Base-by-base conservation (phyloP, 2,113 vertebrate species). In the Callospermophilus lateralis region DNA sequence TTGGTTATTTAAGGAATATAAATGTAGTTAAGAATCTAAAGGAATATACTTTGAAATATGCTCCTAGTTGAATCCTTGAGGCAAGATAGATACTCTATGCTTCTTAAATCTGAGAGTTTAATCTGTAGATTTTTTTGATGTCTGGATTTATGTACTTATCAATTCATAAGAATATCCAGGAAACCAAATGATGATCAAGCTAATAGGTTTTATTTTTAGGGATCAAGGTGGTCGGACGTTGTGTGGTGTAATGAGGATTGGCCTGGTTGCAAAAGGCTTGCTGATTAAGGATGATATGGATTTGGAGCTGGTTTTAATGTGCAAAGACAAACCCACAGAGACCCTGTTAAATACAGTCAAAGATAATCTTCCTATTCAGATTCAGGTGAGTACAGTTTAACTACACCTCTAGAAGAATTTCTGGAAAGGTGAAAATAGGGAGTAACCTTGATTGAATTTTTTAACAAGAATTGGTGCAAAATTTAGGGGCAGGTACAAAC, bases 221-320 rank as follows among this genome's bases (percentile, higher is more conserved):
- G 99, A 99, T 98, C 98, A 99, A 97, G 98, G 99, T 97, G 99
- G 99, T 78, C 99, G 99, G 77, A 98, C 99, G 7, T 98, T 99
- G 97, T 99, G 99, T 98, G 99, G 99, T 13, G 99, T 99, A 97
- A 99, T 99, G 99, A 99, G 99, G 98, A 99, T 99, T 96, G 99
- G 99, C 91, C 98, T 99, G 97, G 99, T 99, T 97, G 99, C 99
- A 92, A 99, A 99, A 99, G 99, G 99, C 93, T 99, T 99, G 95
- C 99, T 99, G 98, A 99, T 99, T 98, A 99, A 99, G 98, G 99
- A 99, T 24, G 99, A 99, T 97, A 99, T 99, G 99, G 99, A 99
- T 97, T 98, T 99, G 98, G 99, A 99, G 98, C 98, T 99, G 98
- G 99, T 99, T 98, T 99, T 99, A 98, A 99, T 99, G 99, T 99